These are phyloP conservation scores for Orthosia gracilis DNA, from an alignment of 2,888 invertebrate species.

Conservation along the genomic window DNA sequence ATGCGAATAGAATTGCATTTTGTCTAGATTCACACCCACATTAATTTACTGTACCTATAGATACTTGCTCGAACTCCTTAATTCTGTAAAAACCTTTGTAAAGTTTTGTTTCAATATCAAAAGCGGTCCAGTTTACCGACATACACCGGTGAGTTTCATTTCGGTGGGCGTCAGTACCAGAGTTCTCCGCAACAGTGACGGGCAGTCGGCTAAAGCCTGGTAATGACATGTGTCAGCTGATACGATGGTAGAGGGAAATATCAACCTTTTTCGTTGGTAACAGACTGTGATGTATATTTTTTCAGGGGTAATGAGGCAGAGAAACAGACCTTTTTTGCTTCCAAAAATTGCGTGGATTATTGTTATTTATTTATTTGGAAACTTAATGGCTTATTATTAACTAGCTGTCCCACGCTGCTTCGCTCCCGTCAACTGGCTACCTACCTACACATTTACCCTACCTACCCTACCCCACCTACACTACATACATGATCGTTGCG, in stretches of 20 bases:
- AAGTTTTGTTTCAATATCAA: conserved; percentile 16
- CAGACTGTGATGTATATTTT: conserved; percentile 16
- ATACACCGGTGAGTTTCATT: too few species aligned
- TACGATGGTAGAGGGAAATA: conserved; percentile 26
- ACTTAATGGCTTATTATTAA: too few species aligned
- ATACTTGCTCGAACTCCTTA: too few species aligned
- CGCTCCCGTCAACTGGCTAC: too few species aligned
- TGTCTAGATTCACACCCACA: too few species aligned
- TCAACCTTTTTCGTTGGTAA: conserved; percentile 16
- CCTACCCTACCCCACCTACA: too few species aligned
- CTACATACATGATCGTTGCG: too few species aligned
- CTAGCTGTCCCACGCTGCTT: too few species aligned
- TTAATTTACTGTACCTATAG: too few species aligned
- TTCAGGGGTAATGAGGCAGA: conserved; percentile 15
- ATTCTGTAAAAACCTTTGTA: neutral
- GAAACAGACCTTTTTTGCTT: neutral
- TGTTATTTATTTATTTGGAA: too few species aligned
- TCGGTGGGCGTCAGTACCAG: conserved; percentile 13
- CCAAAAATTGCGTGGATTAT: neutral
- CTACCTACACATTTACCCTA: too few species aligned
- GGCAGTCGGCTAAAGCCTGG: conserved; percentile 29
- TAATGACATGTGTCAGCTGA: conserved; percentile 51
- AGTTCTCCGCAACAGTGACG: conserved; percentile 26
- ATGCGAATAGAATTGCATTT: too few species aligned
- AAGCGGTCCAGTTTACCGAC: conserved; percentile 20